A percentile compares a stretch with the other conserved stretches of the same genome.
phyloP scores from a whole-genome alignment of 2,888 invertebrate genomes.

The Drosophila mulleri region DNA sequence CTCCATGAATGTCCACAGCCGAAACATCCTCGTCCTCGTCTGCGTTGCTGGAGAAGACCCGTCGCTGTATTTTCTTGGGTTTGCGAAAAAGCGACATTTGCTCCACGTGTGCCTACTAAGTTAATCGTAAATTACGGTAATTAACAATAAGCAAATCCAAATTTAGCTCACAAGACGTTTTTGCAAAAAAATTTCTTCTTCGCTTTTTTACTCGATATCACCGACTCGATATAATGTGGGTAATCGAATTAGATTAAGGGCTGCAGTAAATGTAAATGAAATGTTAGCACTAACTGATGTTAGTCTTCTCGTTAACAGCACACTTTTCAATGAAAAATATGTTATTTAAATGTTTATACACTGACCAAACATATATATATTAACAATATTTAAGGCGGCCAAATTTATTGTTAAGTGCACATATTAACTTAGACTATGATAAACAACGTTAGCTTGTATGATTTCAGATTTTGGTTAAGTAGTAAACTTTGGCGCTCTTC shows the following conservation, averaged over 20 bases:
- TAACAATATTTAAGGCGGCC: too few species aligned
- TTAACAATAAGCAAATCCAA: conserved; percentile 15
- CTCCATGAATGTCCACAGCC: conserved; percentile 83
- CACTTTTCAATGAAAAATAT: too few species aligned
- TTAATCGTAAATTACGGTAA: conserved; percentile 1
- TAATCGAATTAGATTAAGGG: conserved; percentile 30
- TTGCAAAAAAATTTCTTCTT: conserved; percentile 46
- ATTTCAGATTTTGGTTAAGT: too few species aligned
- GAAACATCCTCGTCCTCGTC: conserved; percentile 88
- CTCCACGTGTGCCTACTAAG: conserved; percentile 5
- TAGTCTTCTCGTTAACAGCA: neutral
- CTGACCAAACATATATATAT: too few species aligned
- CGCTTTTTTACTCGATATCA: conserved; percentile 40
- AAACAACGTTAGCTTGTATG: neutral
- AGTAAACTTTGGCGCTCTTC: neutral
- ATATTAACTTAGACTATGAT: neutral
- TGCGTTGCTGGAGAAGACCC: conserved; percentile 90
- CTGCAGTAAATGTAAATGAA: neutral
- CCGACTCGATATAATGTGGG: conserved; percentile 41
- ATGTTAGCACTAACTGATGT: too few species aligned
- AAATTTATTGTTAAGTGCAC: too few species aligned
- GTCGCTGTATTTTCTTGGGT: conserved; percentile 93
- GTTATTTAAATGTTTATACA: neutral
- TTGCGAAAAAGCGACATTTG: conserved; percentile 94
- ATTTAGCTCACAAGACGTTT: conserved; percentile 29